These are phyloP conservation scores for Melikaiella ostensackeni DNA, from an alignment of 2,888 invertebrate species.

Conservation along the genomic window DNA sequence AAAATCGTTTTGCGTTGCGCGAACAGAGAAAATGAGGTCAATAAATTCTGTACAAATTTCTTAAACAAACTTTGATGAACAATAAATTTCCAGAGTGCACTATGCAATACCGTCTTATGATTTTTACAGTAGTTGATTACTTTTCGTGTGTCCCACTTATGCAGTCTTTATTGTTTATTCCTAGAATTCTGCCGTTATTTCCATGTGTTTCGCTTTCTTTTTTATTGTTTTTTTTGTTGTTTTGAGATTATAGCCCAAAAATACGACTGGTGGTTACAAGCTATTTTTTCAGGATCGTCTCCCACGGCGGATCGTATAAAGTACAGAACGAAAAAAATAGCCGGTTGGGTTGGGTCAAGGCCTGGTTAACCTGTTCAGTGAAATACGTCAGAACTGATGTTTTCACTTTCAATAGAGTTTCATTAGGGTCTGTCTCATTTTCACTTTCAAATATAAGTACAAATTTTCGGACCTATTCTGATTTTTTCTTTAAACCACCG, in stretches of 20 bases:
- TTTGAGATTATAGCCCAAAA: slow-evolving; percentile 74
- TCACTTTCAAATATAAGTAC: too few relatives aligned
- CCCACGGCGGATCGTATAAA: slow-evolving; percentile 26
- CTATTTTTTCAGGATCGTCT: slow-evolving; percentile 63
- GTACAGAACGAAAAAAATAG: slow-evolving; percentile 15
- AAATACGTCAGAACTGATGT: neutral
- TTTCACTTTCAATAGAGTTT: neutral
- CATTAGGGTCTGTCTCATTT: too few relatives aligned
- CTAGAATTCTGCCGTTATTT: slow-evolving; percentile 43
- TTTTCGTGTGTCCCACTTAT: slow-evolving; percentile 47
- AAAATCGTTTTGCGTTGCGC: slow-evolving; percentile 41
- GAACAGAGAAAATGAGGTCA: slow-evolving; percentile 10
- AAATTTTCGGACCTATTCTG: too few relatives aligned
- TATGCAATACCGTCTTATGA: slow-evolving; percentile 30
- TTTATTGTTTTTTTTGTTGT: slow-evolving; percentile 52
- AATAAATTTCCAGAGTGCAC: slow-evolving; percentile 19
- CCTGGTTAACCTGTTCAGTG: neutral
- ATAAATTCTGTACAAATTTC: slow-evolving; percentile 32
- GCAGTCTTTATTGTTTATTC: slow-evolving; percentile 31
- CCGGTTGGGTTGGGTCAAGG: slow-evolving; percentile 5
- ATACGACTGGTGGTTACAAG: slow-evolving; percentile 76
- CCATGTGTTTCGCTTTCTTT: slow-evolving; percentile 45
- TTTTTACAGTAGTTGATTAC: slow-evolving; percentile 42
- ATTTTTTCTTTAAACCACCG: neutral
- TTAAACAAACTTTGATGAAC: slow-evolving; percentile 6